Percentiles rank a stretch among this genome's conserved stretches.
Evolutionary conservation across 2,797 vertebrate genomes (phyloP).

Genomic region (Xiphophorus birchmanni): DNA sequence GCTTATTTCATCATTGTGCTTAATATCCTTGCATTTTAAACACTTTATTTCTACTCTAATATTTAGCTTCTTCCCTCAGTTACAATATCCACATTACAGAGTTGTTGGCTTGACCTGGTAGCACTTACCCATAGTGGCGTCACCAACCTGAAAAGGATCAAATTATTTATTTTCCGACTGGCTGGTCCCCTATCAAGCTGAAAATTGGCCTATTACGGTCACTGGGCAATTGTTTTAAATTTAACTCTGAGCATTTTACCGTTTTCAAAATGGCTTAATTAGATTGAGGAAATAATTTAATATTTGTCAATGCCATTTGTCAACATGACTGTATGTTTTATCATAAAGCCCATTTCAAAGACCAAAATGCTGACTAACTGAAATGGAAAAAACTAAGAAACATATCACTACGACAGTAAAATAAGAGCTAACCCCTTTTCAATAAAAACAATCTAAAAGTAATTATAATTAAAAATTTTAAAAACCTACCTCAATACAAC

Average conservation of each 20-base stretch:
- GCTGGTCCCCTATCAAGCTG: background rate
- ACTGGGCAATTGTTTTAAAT: background rate
- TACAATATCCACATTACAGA: background rate
- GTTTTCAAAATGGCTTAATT: background rate
- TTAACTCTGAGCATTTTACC: background rate
- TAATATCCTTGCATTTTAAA: background rate
- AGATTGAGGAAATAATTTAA: background rate
- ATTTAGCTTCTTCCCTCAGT: background rate
- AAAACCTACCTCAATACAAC: background rate
- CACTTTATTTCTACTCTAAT: background rate
- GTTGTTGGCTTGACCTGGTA: background rate
- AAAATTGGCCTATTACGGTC: background rate
- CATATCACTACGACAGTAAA: background rate
- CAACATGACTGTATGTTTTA: background rate
- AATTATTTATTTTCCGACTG: background rate
- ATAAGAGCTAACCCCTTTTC: background rate
- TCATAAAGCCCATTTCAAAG: background rate
- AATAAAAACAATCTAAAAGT: background rate
- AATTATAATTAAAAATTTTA: background rate
- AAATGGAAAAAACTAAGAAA: background rate
- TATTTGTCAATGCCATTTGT: background rate
- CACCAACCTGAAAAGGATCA: background rate
- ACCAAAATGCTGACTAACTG: background rate
- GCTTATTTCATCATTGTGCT: background rate
- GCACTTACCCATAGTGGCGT: background rate